A percentile compares a stretch with the other conserved stretches of the same genome.
Evolutionary conservation across 2,888 invertebrate genomes (phyloP).

Genomic region (Perdita meconis): DNA sequence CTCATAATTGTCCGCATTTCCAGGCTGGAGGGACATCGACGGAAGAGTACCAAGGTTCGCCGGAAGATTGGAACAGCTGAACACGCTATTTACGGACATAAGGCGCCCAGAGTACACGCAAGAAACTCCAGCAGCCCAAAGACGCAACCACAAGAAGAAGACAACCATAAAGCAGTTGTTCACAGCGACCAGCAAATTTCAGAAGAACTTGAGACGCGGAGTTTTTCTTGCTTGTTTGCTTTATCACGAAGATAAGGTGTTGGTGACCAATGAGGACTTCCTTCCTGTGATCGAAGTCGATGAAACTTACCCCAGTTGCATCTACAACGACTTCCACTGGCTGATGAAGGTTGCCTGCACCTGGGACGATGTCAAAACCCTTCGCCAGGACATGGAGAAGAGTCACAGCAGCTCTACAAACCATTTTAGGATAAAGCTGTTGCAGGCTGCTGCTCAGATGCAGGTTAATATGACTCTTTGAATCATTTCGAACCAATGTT

Average conservation of each 20-base stretch:
- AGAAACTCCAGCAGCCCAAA: constrained; percentile 88
- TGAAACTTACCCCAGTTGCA: constrained; percentile 96
- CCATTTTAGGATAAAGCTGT: constrained; percentile 95
- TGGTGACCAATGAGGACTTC: constrained; percentile 98
- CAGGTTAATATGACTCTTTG: constrained; percentile 84
- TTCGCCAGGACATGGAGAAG: constrained; percentile 97
- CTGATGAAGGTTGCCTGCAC: constrained; percentile 98
- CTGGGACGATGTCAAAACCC: constrained; percentile 97
- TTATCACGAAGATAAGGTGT: constrained; percentile 97
- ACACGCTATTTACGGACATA: constrained; percentile 90
- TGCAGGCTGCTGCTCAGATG: constrained; percentile 97
- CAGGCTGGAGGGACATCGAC: constrained; percentile 95
- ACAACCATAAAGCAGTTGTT: constrained; percentile 97
- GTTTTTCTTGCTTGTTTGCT: constrained; percentile 96
- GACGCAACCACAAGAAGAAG: constrained; percentile 92
- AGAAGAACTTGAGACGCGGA: constrained; percentile 96
- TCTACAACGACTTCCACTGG: constrained; percentile 98
- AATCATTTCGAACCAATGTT: not conserved
- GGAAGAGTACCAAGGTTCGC: constrained; percentile 88
- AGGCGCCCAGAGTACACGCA: constrained; percentile 88
- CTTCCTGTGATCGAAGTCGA: constrained; percentile 98
- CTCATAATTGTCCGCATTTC: no score
- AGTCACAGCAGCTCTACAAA: constrained; percentile 94
- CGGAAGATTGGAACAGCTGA: constrained; percentile 90
- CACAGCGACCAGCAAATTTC: constrained; percentile 98